Conservation (phyloP, 2,113 vertebrate genomes). For the Microcebus jonahi region DNA sequence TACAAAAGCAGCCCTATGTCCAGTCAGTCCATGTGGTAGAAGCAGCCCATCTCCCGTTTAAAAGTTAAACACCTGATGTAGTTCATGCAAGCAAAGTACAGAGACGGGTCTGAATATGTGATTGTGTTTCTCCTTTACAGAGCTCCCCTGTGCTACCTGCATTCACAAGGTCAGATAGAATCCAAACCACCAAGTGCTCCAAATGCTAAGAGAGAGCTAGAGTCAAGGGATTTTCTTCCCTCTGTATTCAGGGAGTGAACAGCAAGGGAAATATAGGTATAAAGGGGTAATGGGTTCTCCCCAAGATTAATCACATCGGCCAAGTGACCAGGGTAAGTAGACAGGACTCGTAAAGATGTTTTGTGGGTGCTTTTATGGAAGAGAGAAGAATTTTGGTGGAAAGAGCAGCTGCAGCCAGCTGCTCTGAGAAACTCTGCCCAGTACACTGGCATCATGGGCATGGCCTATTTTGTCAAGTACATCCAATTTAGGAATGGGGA, state of each 20-base stretch:
- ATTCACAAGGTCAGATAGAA: not conserved
- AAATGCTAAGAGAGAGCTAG: not conserved
- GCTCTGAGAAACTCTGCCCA: not conserved
- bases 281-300: not conserved
- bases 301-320: not conserved
- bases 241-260: not conserved
- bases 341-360: not conserved
- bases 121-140: not conserved
- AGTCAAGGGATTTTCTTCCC: not conserved
- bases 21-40: not conserved
- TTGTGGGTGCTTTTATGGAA: not conserved
- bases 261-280: not conserved
- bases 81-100: not conserved
- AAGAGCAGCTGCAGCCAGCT: constrained; percentile 49
- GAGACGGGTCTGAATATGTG: not conserved
- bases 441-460: not conserved
- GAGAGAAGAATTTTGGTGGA: not conserved
- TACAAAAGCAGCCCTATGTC: not conserved
- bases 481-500: not conserved
- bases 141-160: not conserved
- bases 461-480: not conserved
- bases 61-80: not conserved
- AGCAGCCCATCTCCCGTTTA: not conserved
- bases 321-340: not conserved
- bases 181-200: not conserved